Evolutionary conservation across 2,113 vertebrate species (phyloP).

Genomic region (Halichoeres trimaculatus): DNA sequence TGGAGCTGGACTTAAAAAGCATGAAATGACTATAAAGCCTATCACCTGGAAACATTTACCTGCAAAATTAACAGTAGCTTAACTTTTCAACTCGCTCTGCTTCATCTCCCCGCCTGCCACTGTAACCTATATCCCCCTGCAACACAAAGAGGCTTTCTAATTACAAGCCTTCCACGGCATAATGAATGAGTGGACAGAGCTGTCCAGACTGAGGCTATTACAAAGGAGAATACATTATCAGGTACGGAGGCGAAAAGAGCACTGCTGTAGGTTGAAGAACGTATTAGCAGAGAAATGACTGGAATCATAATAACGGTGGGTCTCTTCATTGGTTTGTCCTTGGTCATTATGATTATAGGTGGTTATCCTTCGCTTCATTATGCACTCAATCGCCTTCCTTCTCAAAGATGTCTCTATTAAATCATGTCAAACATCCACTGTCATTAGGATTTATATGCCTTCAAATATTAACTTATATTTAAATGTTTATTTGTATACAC

Average conservation of each 20-base stretch:
- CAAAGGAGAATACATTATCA: slow-evolving; percentile 17
- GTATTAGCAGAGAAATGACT: slow-evolving; percentile 8
- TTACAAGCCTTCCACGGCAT: slow-evolving; percentile 43
- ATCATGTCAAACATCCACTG: not conserved
- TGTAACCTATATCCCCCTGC: slow-evolving; percentile 32
- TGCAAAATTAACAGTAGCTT: slow-evolving; percentile 73
- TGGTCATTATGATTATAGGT: slow-evolving; percentile 1
- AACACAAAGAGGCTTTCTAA: slow-evolving; percentile 43
- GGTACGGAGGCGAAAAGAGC: not conserved
- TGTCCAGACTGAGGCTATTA: slow-evolving; percentile 26
- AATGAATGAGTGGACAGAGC: slow-evolving; percentile 14
- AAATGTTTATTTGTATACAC: not conserved
- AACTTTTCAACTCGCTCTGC: slow-evolving; percentile 48
- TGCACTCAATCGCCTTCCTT: not conserved
- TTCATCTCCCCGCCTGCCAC: slow-evolving; percentile 19
- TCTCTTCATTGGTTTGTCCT: not conserved
- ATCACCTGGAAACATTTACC: slow-evolving; percentile 76
- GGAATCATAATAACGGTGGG: slow-evolving; percentile 19
- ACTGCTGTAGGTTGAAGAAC: slow-evolving; percentile 22
- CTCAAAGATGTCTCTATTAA: not conserved
- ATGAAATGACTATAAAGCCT: slow-evolving; percentile 79
- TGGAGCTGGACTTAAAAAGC: slow-evolving; percentile 75
- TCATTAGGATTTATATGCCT: not conserved
- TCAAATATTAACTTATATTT: not conserved
- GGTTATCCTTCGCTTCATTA: not conserved